Conservation (phyloP, 2,888 invertebrate genomes). For the Rhamphomyia laevipes region DNA sequence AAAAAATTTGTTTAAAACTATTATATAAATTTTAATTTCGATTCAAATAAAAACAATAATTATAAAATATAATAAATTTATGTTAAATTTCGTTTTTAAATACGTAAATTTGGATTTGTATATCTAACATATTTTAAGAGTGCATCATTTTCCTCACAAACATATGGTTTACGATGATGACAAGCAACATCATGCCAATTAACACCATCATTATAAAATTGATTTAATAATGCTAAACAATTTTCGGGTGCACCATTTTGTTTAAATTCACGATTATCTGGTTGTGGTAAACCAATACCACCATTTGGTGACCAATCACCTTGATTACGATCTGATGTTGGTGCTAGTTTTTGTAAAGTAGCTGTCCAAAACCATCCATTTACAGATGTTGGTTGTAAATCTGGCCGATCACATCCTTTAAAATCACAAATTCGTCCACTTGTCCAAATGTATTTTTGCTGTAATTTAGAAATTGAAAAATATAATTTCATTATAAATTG, state of each 20-base stretch:
- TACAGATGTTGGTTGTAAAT: slow-evolving; percentile 64
- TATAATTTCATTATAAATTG: not conserved
- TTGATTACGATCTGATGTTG: slow-evolving; percentile 67
- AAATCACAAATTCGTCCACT: slow-evolving; percentile 83
- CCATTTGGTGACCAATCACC: slow-evolving; percentile 84
- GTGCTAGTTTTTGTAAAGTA: slow-evolving; percentile 71
- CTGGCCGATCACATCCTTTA: slow-evolving; percentile 77
- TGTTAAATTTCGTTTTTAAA: slow-evolving; percentile 47
- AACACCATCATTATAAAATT: slow-evolving; percentile 83
- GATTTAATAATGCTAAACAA: slow-evolving; percentile 73
- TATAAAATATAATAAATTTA: too few relatives aligned
- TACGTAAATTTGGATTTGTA: slow-evolving; percentile 65
- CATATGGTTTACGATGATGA: slow-evolving; percentile 78
- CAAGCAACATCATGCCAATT: slow-evolving; percentile 89
- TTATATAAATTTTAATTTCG: too few relatives aligned
- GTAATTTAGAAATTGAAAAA: slow-evolving; percentile 18
- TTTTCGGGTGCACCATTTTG: slow-evolving; percentile 77
- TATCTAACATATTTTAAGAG: slow-evolving; percentile 75
- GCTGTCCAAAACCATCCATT: slow-evolving; percentile 94
- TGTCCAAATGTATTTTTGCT: slow-evolving; percentile 86
- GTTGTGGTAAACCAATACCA: slow-evolving; percentile 76
- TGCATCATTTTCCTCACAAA: slow-evolving; percentile 79
- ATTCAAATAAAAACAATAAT: too few relatives aligned
- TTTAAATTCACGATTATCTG: slow-evolving; percentile 74
- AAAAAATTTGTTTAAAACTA: too few relatives aligned